Base-by-base conservation (phyloP, 2,797 vertebrate species). In the Parauchenoglanis ngamensis region DNA sequence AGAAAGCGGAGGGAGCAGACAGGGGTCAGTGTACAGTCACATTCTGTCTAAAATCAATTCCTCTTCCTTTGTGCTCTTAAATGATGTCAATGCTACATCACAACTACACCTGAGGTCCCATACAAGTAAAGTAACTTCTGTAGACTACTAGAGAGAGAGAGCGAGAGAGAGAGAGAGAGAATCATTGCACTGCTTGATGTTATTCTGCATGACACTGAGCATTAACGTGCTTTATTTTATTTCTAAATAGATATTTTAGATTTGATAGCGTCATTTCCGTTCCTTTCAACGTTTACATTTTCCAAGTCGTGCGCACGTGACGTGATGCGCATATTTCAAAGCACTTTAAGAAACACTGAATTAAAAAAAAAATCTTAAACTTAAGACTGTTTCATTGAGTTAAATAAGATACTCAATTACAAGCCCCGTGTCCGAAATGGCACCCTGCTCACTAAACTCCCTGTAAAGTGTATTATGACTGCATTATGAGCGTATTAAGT, bases 121-220 rank as follows among this genome's bases (percentile, higher is more conserved):
- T 49, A 40, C 56, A 84, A 80, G 52, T 79, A 56, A 46, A 46
- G 52, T 52, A 82, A 46, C 40, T 67, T 52, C n/a, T 46, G 35
- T 83, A 63, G 76, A 21, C 10, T 63, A 17, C 70, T 6, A 49
- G 56, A 21, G 82, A 35, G 76, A 31, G 73, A 76, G 70, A 77
- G 86, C 72, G 72, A 73, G 75, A 80, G 87, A 85, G 40, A 85
- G 83, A 73, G 52, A 63, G 76, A 63, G 49, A 79, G 87, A 63
- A 84, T 21, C 15, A 52, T 12, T 75, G 56, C 25, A 7, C 28
- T 56, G 57, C 31, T 56, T 56, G 46, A 67, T 46, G 21, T 79
- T 75, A 78, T 73, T 7, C 8, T 49, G 6, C 8, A 77, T 56
- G 81, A 78, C 61, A 77, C 61, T 67, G 70, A 46, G 78, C 73